Base-by-base conservation (phyloP, 2,888 invertebrate species). In the Sipha maydis region DNA sequence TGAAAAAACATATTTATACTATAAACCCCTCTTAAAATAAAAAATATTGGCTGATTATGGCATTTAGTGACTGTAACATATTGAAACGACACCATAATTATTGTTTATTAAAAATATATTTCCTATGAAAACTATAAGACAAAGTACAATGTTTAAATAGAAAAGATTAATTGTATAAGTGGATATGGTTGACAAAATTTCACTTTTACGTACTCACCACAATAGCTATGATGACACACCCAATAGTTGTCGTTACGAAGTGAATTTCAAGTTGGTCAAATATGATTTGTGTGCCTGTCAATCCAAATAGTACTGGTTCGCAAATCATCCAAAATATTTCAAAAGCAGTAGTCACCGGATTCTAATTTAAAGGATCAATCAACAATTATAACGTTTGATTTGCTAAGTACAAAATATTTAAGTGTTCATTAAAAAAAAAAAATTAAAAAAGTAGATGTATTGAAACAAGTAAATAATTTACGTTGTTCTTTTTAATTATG, bases 251-350 rank as follows among this genome's bases (percentile, higher is more conserved):
- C 89, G 95, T 93, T 80, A 97, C 95, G 75, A 95, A 93, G 89
- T 93, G 93, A 0, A 94, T 93, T 86, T 96, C 95, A 90, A 97
- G 92, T 85, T 97, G 95, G 90, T 93, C 91, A 86, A 98, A 94
- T 91, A 96, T 96, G 86, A 99, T 94, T 92, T 97, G 97, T 21
- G 97, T 95, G 3, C 98, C 99, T 41, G 99, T 99, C 48, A 99
- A 93, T 3, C 96, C 96, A 92, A 99, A 99, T 28, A 99, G 93
- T 91, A 98, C 95, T 0, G 98, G 98, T 92, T 99, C 98, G 92
- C 98, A 97, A 90, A 98, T 95, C 95, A 97, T 96, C 99, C 99
- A 99, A 92, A 98, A 95, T 89, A 97, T 95, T 92, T 96, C 97
- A 91, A 98, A 97, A 25, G 97, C 95, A 0, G 96, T 96, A 0